These are phyloP conservation scores for Chymomyza caudatula DNA, from an alignment of 2,888 invertebrate genomes.

Conservation along the genomic window DNA sequence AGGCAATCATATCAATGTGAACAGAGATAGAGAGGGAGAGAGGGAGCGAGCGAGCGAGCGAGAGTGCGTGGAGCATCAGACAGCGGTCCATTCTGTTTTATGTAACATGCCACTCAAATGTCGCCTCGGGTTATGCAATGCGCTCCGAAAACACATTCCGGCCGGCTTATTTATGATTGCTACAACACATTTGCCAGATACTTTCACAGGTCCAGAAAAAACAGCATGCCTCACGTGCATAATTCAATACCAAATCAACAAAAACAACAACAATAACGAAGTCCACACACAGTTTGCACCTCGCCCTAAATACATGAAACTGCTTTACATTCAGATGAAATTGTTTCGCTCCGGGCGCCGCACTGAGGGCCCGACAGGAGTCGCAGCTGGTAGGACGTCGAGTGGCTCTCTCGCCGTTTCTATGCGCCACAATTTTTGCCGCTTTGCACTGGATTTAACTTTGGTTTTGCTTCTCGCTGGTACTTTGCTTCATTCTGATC, in stretches of 20 bases:
- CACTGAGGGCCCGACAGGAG: neutral
- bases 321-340: conserved; percentile 34
- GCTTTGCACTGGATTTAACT: conserved; percentile 4
- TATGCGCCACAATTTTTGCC: conserved; percentile 3
- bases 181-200: neutral
- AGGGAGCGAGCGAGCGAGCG: no score
- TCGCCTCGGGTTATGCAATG: conserved; percentile 29
- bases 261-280: neutral
- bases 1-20: conserved; percentile 49
- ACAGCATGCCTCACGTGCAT: conserved; percentile 11
- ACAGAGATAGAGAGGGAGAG: no score
- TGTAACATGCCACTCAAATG: conserved; percentile 40
- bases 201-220: neutral
- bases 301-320: conserved; percentile 35
- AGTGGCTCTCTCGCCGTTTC: conserved; percentile 33
- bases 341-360: conserved; percentile 26
- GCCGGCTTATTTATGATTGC: conserved; percentile 3
- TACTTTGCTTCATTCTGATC: conserved; percentile 56
- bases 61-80: neutral
- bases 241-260: conserved; percentile 16
- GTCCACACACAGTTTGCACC: neutral
- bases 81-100: conserved; percentile 14
- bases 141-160: conserved; percentile 1
- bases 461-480: conserved; percentile 18
- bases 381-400: neutral